Conservation (phyloP, 2,888 invertebrate species). For the Chrysopilus asiliformis region DNA sequence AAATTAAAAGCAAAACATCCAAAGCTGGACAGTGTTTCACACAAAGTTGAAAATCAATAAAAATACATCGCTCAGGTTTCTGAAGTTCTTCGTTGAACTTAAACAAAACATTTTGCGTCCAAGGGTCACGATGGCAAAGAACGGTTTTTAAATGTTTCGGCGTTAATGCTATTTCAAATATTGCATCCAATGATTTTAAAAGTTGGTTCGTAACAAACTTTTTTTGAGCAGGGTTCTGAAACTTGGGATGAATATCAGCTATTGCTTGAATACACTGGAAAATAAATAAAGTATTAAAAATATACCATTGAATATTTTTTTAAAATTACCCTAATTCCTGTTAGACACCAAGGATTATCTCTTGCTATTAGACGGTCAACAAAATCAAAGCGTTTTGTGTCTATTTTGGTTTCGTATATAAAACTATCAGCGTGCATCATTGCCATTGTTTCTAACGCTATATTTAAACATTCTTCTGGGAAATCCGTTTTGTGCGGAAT, state of each 20-base stretch:
- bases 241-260: slow-evolving; percentile 23
- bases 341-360: slow-evolving; percentile 5
- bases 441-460: slow-evolving; percentile 1
- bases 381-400: slow-evolving; percentile 1
- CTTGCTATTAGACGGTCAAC: not conserved
- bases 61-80: slow-evolving; percentile 21
- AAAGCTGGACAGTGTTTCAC: slow-evolving; percentile 28
- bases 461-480: not conserved
- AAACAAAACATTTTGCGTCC: slow-evolving; percentile 33
- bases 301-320: too few relatives aligned
- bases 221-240: slow-evolving; percentile 19
- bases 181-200: slow-evolving; percentile 17
- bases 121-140: slow-evolving; percentile 34
- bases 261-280: slow-evolving; percentile 7
- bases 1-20: slow-evolving; percentile 28
- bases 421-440: slow-evolving; percentile 5
- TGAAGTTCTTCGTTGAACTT: slow-evolving; percentile 14
- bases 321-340: slow-evolving; percentile 7
- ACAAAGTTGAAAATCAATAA: slow-evolving; percentile 31
- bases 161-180: slow-evolving; percentile 21
- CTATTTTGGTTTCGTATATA: slow-evolving; percentile 20
- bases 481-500: not conserved
- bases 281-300: not conserved
- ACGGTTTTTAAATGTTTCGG: slow-evolving; percentile 34
- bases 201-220: slow-evolving; percentile 21